phyloP scores from a whole-genome alignment of 2,797 vertebrate genomes.

The Taenioides sp. region DNA sequence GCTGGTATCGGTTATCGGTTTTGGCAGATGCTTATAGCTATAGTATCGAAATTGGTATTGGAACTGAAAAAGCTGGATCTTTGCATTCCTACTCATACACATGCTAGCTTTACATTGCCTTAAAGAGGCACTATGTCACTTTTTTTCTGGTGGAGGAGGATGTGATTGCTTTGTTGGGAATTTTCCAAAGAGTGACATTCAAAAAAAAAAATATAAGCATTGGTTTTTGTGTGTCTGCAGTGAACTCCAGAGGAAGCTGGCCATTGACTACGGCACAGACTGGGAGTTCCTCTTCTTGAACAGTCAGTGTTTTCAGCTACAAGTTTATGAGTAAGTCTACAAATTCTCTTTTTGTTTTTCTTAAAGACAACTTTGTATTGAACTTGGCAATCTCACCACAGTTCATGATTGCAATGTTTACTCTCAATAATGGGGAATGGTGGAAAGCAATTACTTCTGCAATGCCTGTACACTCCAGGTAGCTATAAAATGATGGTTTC shows the following conservation, averaged over 20 bases:
- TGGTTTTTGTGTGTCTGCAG: slow-evolving; percentile 35
- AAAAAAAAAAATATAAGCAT: too few relatives aligned
- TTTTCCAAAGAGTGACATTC: too few relatives aligned
- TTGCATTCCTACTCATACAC: too few relatives aligned
- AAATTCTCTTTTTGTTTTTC: slow-evolving; percentile 4
- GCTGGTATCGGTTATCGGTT: too few relatives aligned
- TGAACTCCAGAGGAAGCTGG: slow-evolving; percentile 63
- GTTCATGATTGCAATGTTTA: slow-evolving; percentile 20
- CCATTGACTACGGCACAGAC: slow-evolving; percentile 69
- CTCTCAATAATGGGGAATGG: slow-evolving; percentile 25
- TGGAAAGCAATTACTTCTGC: slow-evolving; percentile 26
- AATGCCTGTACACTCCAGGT: slow-evolving; percentile 22
- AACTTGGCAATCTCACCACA: slow-evolving; percentile 11
- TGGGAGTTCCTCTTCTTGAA: slow-evolving; percentile 74
- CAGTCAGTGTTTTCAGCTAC: slow-evolving; percentile 68
- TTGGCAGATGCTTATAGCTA: too few relatives aligned
- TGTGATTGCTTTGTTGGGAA: too few relatives aligned
- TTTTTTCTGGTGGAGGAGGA: too few relatives aligned
- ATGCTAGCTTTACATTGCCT: too few relatives aligned
- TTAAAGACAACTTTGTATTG: slow-evolving; percentile 5
- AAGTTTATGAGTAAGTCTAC: slow-evolving; percentile 72
- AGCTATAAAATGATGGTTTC: slow-evolving; percentile 23
- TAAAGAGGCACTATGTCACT: too few relatives aligned
- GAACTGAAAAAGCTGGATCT: too few relatives aligned
- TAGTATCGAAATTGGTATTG: too few relatives aligned